Percentiles rank a stretch among this genome's conserved stretches.
Evolutionary conservation across 2,113 vertebrate genomes (phyloP).

Genomic region (Microcebus lehilahytsara): DNA sequence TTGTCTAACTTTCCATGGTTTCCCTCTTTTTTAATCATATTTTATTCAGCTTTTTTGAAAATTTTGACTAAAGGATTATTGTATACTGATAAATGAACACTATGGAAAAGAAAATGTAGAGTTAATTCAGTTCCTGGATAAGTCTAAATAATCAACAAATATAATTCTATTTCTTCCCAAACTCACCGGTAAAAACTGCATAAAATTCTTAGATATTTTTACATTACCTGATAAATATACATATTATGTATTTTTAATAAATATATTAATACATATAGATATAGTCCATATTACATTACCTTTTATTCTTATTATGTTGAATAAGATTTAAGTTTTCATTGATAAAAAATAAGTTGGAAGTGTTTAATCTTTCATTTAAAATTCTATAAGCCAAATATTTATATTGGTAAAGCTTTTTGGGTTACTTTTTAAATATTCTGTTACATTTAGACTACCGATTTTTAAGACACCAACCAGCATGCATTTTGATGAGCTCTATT

Average conservation of each 20-base stretch:
- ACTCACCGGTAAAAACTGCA: not conserved
- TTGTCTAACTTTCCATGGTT: not conserved
- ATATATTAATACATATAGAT: not conserved
- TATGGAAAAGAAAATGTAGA: not conserved
- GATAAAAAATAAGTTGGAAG: not conserved
- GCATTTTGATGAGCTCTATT: not conserved
- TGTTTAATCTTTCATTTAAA: not conserved
- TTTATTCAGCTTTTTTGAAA: not conserved
- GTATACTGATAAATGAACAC: not conserved
- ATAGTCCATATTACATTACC: not conserved
- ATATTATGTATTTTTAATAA: not conserved
- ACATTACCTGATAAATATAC: not conserved
- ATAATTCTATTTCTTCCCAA: not conserved
- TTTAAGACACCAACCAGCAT: not conserved
- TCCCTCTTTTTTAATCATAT: not conserved
- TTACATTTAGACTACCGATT: not conserved
- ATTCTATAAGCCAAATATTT: not conserved
- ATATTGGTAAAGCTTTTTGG: not conserved
- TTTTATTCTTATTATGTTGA: not conserved
- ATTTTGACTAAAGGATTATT: not conserved
- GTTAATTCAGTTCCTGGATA: not conserved
- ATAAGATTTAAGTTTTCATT: not conserved
- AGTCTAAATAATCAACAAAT: not conserved
- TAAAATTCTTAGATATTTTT: not conserved
- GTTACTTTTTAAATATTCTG: not conserved